phyloP scores from a whole-genome alignment of 2,113 vertebrate species.

The Puntigrus tetrazona region DNA sequence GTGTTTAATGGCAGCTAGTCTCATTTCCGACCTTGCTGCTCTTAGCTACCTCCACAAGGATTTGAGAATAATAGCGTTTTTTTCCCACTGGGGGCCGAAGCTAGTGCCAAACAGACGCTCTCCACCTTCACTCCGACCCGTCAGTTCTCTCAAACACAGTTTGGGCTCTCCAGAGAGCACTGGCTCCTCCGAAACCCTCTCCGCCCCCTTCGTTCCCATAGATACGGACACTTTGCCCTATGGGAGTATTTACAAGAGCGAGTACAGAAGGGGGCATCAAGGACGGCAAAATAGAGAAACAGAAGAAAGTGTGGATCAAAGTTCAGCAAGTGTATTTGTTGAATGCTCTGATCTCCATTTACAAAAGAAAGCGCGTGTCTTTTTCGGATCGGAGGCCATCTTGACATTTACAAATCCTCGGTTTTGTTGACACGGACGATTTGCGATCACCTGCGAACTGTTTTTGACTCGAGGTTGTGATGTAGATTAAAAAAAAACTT shows the following conservation, averaged over 20 bases:
- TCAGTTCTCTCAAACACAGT: not conserved
- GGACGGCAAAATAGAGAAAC: not conserved
- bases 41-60: conserved; percentile 26
- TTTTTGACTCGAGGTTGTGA: conserved; percentile 22
- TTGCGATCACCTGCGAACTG: conserved; percentile 25
- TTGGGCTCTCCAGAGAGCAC: conserved; percentile 15
- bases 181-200: not conserved
- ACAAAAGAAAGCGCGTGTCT: conserved; percentile 29
- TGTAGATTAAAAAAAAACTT: conserved; percentile 32
- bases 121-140: conserved; percentile 17
- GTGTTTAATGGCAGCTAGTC: conserved; percentile 42
- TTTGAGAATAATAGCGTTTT: conserved; percentile 37
- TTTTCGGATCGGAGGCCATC: conserved; percentile 15
- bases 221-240: conserved; percentile 29
- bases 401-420: conserved; percentile 43
- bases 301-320: conserved; percentile 32
- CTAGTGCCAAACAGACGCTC: conserved; percentile 16
- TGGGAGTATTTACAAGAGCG: conserved; percentile 40
- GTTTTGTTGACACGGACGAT: not conserved
- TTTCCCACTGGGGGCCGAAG: not conserved
- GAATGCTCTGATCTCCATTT: conserved; percentile 21
- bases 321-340: conserved; percentile 32
- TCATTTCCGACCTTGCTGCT: conserved; percentile 41
- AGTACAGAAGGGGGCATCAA: not conserved
- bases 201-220: conserved; percentile 28